Conservation (phyloP, 2,797 vertebrate genomes). For the Rhincodon typus region DNA sequence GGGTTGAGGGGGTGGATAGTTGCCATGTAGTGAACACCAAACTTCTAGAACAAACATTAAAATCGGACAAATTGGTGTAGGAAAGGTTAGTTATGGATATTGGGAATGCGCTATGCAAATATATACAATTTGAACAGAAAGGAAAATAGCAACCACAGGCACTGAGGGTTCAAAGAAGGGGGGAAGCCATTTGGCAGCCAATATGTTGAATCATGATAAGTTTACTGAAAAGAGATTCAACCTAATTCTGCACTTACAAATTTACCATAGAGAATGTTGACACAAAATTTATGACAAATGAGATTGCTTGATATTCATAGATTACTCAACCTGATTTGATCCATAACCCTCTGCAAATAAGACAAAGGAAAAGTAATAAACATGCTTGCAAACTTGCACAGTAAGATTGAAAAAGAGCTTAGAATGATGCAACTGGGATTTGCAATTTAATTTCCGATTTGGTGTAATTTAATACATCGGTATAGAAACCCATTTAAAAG, state of each 20-base stretch:
- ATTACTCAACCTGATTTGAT: not conserved
- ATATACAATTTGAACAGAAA: not conserved
- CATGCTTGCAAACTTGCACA: slow-evolving; percentile 8
- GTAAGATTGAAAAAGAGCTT: not conserved
- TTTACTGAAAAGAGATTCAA: not conserved
- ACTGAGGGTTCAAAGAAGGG: not conserved
- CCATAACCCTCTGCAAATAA: not conserved
- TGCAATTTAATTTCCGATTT: not conserved
- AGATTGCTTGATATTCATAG: not conserved
- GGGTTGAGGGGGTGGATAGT: not conserved
- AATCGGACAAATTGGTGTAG: not conserved
- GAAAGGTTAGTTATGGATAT: not conserved
- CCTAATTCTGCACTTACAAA: not conserved
- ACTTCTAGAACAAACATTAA: no score
- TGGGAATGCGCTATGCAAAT: not conserved
- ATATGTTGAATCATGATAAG: no score
- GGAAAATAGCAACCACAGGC: not conserved
- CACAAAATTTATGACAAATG: not conserved
- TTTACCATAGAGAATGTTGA: not conserved
- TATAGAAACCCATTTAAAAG: not conserved
- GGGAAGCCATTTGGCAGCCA: not conserved
- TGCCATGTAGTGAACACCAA: not conserved
- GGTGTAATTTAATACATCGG: not conserved
- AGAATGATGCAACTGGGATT: slow-evolving; percentile 10
- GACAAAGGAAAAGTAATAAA: not conserved